phyloP scores from a whole-genome alignment of 2,888 invertebrate species.

The Strigamia transsilvanica region DNA sequence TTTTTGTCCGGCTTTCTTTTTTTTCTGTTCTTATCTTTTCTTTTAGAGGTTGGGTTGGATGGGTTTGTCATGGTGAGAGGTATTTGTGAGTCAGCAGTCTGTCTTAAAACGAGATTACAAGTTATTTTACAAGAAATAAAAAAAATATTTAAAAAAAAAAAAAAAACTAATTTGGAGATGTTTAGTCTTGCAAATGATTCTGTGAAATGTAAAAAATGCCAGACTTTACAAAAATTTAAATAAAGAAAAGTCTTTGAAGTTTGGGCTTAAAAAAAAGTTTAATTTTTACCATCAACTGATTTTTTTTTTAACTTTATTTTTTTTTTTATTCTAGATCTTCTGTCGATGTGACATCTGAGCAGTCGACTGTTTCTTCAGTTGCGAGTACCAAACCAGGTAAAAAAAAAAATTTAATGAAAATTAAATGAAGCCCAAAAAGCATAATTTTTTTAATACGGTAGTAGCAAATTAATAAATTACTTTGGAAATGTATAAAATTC shows the following conservation, averaged over 20 bases:
- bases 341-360: background rate
- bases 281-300: background rate
- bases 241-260: background rate
- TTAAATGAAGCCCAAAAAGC: background rate
- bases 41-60: background rate
- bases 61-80: slow-evolving; percentile 1
- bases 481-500: background rate
- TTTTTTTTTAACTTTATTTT: background rate
- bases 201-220: background rate
- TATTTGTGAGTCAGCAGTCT: slow-evolving; percentile 29
- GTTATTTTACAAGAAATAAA: background rate
- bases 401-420: background rate
- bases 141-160: background rate
- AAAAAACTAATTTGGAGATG: slow-evolving; percentile 7
- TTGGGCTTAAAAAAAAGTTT: background rate
- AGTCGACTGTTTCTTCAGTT: slow-evolving; percentile 19
- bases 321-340: slow-evolving; percentile 4
- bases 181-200: background rate
- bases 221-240: background rate
- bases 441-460: background rate
- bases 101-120: slow-evolving; percentile 39
- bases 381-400: slow-evolving; percentile 37
- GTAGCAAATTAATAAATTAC: background rate
- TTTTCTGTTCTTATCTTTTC: background rate
- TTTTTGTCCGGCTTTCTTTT: background rate